These are phyloP conservation scores for Phyllotis vaccarum DNA, from an alignment of 2,797 vertebrate species.

Conservation along the genomic window DNA sequence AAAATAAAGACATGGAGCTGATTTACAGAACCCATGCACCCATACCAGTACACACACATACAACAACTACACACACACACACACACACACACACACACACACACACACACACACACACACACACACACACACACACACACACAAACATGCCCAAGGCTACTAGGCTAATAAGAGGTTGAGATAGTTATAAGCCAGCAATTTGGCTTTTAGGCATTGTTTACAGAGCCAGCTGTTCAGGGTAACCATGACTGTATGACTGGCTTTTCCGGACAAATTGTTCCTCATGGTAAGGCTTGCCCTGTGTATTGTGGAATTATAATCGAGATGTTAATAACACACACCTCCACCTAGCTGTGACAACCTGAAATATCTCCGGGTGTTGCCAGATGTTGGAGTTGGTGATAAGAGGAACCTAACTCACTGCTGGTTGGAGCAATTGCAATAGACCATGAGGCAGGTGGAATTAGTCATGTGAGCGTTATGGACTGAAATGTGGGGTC, in stretches of 20 bases:
- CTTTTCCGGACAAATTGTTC: background rate
- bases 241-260: rapidly evolving
- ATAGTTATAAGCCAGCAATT: background rate
- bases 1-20: background rate
- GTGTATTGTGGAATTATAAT: rapidly evolving
- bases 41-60: background rate
- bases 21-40: background rate
- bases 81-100: background rate
- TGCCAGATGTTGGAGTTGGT: background rate
- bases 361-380: background rate
- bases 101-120: background rate
- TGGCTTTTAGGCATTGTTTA: rapidly evolving
- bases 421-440: background rate
- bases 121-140: background rate
- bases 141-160: no score
- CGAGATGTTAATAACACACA: background rate
- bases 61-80: background rate
- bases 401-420: background rate
- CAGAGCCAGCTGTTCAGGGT: background rate
- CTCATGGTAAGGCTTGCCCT: background rate
- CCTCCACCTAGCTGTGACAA: background rate
- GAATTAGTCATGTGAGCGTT: no score
- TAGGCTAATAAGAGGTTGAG: background rate
- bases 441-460: background rate
- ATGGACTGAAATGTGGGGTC: rapidly evolving